Percentiles rank a stretch among this genome's conserved stretches.
Evolutionary conservation across 2,797 vertebrate species (phyloP).

Genomic region (Nannoperca obscura): DNA sequence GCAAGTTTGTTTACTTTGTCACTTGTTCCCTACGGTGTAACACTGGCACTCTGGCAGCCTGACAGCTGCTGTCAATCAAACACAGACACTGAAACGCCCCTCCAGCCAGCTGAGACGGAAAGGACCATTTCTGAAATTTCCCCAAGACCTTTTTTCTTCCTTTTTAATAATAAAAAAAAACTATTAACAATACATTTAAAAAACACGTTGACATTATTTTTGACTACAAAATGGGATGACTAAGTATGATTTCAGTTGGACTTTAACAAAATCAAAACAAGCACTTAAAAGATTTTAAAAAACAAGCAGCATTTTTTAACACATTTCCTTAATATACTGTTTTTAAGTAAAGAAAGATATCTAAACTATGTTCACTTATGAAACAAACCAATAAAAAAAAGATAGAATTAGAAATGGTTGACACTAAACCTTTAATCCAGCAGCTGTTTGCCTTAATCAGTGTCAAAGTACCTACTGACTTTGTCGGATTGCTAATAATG

Average conservation of each 20-base stretch:
- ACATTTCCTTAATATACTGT: conserved; percentile 18
- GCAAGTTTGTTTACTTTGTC: conserved; percentile 1
- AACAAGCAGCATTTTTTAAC: conserved; percentile 21
- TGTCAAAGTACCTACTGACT: conserved; percentile 25
- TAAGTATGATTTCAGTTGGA: conserved; percentile 20
- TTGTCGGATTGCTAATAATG: conserved; percentile 41
- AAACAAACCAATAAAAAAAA: conserved; percentile 30
- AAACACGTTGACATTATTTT: conserved; percentile 1
- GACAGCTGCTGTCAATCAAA: conserved; percentile 39
- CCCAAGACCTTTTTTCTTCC: background rate
- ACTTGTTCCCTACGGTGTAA: background rate
- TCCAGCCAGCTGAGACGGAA: background rate
- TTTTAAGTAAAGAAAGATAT: background rate
- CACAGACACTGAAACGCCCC: background rate
- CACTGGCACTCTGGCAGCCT: background rate
- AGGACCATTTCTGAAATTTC: conserved; percentile 2
- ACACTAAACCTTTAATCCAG: conserved; percentile 22
- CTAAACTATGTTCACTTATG: background rate
- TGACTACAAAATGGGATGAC: background rate
- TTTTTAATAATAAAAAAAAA: conserved; percentile 17
- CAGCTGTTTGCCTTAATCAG: conserved; percentile 24
- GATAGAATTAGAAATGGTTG: conserved; percentile 5
- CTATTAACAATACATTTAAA: conserved; percentile 21
- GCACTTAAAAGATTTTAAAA: conserved; percentile 16
- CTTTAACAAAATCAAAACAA: conserved; percentile 29